Evolutionary conservation across 2,888 invertebrate genomes (phyloP), one percentile per base, ranked within the genome.

Genomic region (Napeogenes sylphis): DNA sequence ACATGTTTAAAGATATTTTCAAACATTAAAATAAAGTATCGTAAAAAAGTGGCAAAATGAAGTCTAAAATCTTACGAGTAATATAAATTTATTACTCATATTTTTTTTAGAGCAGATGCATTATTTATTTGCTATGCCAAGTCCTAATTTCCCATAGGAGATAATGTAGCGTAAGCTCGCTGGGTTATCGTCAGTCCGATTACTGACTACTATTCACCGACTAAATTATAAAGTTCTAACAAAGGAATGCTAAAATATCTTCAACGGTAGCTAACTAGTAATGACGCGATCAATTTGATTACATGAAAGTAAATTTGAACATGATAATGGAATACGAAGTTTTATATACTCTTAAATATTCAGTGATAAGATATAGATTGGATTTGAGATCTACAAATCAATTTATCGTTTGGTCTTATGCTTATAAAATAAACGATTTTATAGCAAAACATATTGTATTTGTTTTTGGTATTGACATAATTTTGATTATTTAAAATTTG

Each of bases 191-290:
- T 56, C 30, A 61, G 42, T 51, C n/a, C 56, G 56, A 61, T 56
- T 56, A 53, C 56, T 12, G 58, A 51, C 30, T 33, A 12, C 55
- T 33, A 56, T 56, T 55, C 55, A 55, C 12, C 13, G 56, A 51
- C 47, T 56, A 61, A 56, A 61, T 61, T 61, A 61, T 56, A 42
- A 61, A 56, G 30, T 61, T 42, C 8, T 10, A 45, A 61, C 63
- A 59, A 62, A 58, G 54, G 53, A 32, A 21, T 33, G 13, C 55
- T 21, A 42, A 45, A 38, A 45, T 59, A 45, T 38, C 60, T 59
- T 46, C 32, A 45, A 42, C 30, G 30, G 51, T n/a, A 30, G 30
- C 51, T 51, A 51, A 51, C 51, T 21, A 30, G 51, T 51, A 30
- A 51, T 8, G 51, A 47, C n/a, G 47, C 47, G 51, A 51, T 21